Evolutionary conservation across 2,888 invertebrate species (phyloP).

Genomic region (Quadriops clusia): DNA sequence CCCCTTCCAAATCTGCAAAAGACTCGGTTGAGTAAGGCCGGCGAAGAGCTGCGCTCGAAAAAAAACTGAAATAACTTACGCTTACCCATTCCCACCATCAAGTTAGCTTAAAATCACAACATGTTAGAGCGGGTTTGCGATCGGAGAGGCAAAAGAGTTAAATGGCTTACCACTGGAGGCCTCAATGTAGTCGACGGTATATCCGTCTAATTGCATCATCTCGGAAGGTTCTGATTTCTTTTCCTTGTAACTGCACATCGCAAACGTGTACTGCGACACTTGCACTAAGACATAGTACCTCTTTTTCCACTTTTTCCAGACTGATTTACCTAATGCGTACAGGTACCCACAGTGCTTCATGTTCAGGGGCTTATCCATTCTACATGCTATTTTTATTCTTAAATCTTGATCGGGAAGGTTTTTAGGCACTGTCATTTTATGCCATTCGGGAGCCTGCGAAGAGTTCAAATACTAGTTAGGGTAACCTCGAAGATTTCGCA

Average conservation of each 20-base stretch:
- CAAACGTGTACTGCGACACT: constrained; percentile 99
- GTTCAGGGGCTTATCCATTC: constrained; percentile 97
- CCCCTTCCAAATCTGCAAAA: constrained; percentile 75
- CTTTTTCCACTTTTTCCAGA: constrained; percentile 99
- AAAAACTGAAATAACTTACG: constrained; percentile 28
- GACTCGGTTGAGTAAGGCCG: constrained; percentile 14
- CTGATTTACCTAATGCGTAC: constrained; percentile 88
- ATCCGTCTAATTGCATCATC: constrained; percentile 99
- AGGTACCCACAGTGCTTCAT: constrained; percentile 96
- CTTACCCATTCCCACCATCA: constrained; percentile 87
- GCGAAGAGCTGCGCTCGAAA: constrained; percentile 8
- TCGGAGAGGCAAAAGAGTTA: constrained; percentile 1
- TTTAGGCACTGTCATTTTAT: constrained; percentile 92
- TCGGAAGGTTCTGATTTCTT: constrained; percentile 99
- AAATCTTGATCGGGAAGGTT: constrained; percentile 92
- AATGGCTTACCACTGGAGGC: constrained; percentile 69
- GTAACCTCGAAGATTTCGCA: constrained; percentile 3
- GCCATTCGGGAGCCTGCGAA: constrained; percentile 86
- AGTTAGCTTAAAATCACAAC: constrained; percentile 54
- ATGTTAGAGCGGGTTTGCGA: constrained; percentile 2
- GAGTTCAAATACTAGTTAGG: constrained; percentile 8
- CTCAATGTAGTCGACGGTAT: constrained; percentile 98
- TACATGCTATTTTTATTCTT: constrained; percentile 91
- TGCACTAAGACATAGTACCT: constrained; percentile 97
- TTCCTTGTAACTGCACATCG: constrained; percentile 98